Evolutionary conservation across 2,113 vertebrate genomes (phyloP).

Genomic region (Meles meles): DNA sequence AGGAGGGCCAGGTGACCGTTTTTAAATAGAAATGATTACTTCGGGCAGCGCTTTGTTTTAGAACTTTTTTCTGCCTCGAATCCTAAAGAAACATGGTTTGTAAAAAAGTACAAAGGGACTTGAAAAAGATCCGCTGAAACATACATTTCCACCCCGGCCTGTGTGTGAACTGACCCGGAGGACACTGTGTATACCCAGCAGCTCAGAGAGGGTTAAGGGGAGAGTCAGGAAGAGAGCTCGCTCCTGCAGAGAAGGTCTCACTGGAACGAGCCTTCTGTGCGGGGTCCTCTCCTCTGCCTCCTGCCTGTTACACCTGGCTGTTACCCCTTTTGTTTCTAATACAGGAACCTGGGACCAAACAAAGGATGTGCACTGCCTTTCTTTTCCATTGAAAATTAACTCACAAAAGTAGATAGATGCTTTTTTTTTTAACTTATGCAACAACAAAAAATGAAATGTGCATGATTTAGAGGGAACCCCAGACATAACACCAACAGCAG

Average conservation of each 20-base stretch:
- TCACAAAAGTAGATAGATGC: background rate
- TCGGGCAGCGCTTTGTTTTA: background rate
- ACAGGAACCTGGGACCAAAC: background rate
- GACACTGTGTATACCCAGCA: background rate
- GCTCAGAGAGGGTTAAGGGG: background rate
- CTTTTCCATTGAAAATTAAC: background rate
- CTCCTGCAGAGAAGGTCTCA: background rate
- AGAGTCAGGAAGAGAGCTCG: background rate
- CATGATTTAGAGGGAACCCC: conserved; percentile 3
- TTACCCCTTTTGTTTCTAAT: background rate
- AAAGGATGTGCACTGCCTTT: background rate
- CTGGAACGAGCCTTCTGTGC: accelerated
- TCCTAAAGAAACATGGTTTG: background rate
- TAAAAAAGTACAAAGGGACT: background rate
- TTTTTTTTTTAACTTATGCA: background rate
- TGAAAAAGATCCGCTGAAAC: background rate
- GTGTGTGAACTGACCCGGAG: background rate
- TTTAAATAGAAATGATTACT: background rate
- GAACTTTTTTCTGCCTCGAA: background rate
- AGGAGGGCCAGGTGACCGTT: background rate
- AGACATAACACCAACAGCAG: background rate
- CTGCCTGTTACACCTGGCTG: background rate
- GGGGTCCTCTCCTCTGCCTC: background rate
- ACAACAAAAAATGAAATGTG: background rate
- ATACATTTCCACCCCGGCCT: accelerated